phyloP scores from a whole-genome alignment of 2,888 invertebrate genomes.

The Ceramica pisi region DNA sequence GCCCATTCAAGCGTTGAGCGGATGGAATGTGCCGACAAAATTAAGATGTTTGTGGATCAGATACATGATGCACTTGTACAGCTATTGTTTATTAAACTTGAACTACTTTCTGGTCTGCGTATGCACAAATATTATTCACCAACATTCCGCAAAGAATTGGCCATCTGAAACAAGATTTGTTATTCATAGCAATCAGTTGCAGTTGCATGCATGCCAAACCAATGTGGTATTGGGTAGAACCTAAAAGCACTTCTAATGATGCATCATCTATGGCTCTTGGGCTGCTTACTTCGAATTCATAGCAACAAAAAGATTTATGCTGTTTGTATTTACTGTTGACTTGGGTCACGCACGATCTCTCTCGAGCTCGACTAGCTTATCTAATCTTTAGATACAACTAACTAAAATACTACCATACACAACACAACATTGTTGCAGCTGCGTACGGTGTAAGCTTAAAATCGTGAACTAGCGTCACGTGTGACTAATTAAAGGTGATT shows the following conservation, averaged over 20 bases:
- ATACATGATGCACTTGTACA: slow-evolving; percentile 24
- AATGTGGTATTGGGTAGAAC: not conserved
- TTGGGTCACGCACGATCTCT: slow-evolving; percentile 1
- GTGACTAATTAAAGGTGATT: slow-evolving; percentile 54
- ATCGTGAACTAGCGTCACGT: slow-evolving; percentile 50
- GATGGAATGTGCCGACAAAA: slow-evolving; percentile 50
- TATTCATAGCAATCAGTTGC: not conserved
- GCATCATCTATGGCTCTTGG: too few species aligned
- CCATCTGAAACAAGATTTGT: not conserved
- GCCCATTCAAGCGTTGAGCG: slow-evolving; percentile 48
- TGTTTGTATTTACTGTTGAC: not conserved
- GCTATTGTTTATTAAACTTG: slow-evolving; percentile 30
- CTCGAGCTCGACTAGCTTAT: not conserved
- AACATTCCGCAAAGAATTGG: slow-evolving; percentile 1
- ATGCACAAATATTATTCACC: slow-evolving; percentile 16
- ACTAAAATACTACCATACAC: not conserved
- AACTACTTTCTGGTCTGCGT: slow-evolving; percentile 16
- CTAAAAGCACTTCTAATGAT: not conserved
- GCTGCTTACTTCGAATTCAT: not conserved
- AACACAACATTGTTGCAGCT: slow-evolving; percentile 7
- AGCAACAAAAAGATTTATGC: not conserved
- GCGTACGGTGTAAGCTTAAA: slow-evolving; percentile 30
- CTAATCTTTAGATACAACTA: not conserved
- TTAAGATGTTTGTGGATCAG: slow-evolving; percentile 46
- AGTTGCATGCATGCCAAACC: not conserved